Evolutionary conservation across 2,888 invertebrate genomes (phyloP).

Genomic region (Oithona nana): DNA sequence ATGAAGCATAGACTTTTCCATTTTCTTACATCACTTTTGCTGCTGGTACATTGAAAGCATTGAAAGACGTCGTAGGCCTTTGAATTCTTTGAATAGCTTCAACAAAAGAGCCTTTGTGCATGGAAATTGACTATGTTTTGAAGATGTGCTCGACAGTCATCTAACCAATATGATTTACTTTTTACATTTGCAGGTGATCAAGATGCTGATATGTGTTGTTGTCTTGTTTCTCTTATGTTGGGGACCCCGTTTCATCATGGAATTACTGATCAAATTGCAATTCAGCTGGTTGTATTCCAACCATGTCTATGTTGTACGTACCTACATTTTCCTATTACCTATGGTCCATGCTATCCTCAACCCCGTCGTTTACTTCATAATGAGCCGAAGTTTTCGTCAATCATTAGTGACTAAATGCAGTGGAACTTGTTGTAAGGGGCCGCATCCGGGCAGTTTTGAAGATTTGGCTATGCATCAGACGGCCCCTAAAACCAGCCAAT

Average conservation of each 20-base stretch:
- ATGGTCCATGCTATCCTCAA: slow-evolving; percentile 24
- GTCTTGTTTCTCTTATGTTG: slow-evolving; percentile 32
- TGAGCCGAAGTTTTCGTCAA: slow-evolving; percentile 25
- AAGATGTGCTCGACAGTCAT: too few species aligned
- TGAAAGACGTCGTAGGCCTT: too few species aligned
- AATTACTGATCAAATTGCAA: slow-evolving; percentile 27
- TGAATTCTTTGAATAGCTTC: too few species aligned
- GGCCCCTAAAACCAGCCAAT: not conserved
- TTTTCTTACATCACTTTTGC: too few species aligned
- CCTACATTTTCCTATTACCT: slow-evolving; percentile 22
- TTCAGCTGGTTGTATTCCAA: slow-evolving; percentile 20
- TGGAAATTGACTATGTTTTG: too few species aligned
- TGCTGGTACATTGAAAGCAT: too few species aligned
- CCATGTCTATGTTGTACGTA: slow-evolving; percentile 20
- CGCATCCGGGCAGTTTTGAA: not conserved
- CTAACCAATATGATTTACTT: too few species aligned
- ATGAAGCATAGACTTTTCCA: too few species aligned
- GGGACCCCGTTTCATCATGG: slow-evolving; percentile 33
- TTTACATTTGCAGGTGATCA: slow-evolving; percentile 35
- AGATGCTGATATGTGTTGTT: slow-evolving; percentile 34
- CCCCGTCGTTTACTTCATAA: slow-evolving; percentile 25
- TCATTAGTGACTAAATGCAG: slow-evolving; percentile 7
- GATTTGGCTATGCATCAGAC: not conserved
- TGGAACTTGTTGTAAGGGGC: not conserved
- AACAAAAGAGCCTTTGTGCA: too few species aligned